These are phyloP conservation scores for Falco columbarius DNA, from an alignment of 2,797 vertebrate species.

Conservation along the genomic window DNA sequence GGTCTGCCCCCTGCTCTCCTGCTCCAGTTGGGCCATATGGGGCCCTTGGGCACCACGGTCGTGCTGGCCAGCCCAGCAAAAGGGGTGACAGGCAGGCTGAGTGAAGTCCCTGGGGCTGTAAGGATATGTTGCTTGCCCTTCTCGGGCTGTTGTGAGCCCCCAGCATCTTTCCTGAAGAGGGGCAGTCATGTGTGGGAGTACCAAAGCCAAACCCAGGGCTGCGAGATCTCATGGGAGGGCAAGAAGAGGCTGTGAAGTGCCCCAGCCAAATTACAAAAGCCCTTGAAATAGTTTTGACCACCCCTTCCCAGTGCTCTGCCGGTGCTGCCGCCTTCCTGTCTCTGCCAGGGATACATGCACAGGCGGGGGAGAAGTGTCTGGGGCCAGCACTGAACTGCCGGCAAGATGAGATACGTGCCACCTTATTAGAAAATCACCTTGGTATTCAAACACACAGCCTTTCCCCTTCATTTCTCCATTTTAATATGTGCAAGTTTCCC, in stretches of 20 bases:
- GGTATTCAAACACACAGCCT: background rate
- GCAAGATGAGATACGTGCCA: background rate
- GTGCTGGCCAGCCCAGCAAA: background rate
- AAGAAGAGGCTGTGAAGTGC: background rate
- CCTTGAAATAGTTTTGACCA: background rate
- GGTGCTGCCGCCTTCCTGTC: background rate
- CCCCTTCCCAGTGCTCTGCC: background rate
- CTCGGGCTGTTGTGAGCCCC: background rate
- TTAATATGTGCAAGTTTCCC: background rate
- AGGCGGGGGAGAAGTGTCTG: background rate
- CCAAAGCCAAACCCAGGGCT: background rate
- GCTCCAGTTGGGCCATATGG: rapidly evolving
- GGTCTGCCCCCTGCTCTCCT: background rate
- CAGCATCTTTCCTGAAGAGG: background rate
- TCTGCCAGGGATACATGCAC: rapidly evolving
- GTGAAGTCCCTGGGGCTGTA: no score
- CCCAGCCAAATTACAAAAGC: background rate
- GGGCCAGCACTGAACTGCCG: background rate
- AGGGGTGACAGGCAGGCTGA: background rate
- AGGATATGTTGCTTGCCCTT: background rate
- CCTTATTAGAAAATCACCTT: background rate
- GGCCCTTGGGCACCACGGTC: rapidly evolving
- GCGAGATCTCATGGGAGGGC: background rate
- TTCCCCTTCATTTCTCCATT: background rate
- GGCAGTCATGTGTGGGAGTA: rapidly evolving